Evolutionary conservation across 2,113 vertebrate genomes (phyloP).

Genomic region (Onychorhynchus coronatus): DNA sequence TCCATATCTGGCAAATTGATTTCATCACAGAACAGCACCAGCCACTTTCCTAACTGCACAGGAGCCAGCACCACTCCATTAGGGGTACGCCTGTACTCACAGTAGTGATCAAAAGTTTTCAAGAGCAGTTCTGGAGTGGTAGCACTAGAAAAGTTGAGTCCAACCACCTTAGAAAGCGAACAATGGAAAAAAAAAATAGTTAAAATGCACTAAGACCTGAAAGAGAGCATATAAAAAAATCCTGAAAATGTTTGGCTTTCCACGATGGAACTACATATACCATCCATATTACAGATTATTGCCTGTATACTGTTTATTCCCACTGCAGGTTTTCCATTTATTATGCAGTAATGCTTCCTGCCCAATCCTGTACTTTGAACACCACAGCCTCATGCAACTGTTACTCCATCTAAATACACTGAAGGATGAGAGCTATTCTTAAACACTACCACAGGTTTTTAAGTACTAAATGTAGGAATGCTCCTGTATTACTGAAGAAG

Average conservation of each 20-base stretch:
- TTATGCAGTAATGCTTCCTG: neutral
- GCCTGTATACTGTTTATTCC: neutral
- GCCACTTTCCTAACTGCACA: slow-evolving; percentile 96
- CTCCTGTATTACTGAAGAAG: neutral
- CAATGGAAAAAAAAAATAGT: neutral
- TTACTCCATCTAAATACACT: neutral
- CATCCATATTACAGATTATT: neutral
- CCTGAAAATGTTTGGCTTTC: neutral
- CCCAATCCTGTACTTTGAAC: neutral
- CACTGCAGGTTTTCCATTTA: neutral
- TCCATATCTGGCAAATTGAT: slow-evolving; percentile 99
- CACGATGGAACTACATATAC: neutral
- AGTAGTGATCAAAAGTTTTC: slow-evolving; percentile 99
- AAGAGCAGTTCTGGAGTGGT: slow-evolving; percentile 95
- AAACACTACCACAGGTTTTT: neutral
- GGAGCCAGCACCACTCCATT: slow-evolving; percentile 96
- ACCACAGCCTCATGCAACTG: neutral
- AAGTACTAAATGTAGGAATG: neutral
- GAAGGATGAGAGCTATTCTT: neutral
- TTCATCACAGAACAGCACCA: slow-evolving; percentile 97
- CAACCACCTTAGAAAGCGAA: slow-evolving; percentile 86
- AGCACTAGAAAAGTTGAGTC: slow-evolving; percentile 97
- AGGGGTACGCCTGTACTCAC: slow-evolving; percentile 94
- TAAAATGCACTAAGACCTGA: neutral
- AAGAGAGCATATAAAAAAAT: neutral